Conservation (phyloP, 2,797 vertebrate genomes). For the Clamator glandarius region DNA sequence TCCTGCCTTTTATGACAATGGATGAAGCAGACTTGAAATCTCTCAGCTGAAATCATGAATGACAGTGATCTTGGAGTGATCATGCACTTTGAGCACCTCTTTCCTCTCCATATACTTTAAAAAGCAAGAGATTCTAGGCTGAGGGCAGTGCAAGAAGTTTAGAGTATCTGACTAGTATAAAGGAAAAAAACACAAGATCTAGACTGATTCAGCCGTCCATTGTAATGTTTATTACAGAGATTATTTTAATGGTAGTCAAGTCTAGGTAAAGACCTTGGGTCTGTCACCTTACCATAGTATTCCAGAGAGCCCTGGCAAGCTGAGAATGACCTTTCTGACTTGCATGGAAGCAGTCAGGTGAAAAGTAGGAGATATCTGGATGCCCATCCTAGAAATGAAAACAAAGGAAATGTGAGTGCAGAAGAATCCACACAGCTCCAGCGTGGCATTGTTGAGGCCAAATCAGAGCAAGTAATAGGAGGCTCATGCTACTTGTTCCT, state of each 20-base stretch:
- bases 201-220: not conserved
- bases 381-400: slow-evolving; percentile 79
- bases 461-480: not conserved
- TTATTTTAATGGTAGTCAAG: not conserved
- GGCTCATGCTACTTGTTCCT: not conserved
- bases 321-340: slow-evolving; percentile 88
- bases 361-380: slow-evolving; percentile 86
- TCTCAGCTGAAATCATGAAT: not conserved
- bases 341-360: slow-evolving; percentile 90
- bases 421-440: not conserved
- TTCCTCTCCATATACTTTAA: not conserved
- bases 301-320: slow-evolving; percentile 90
- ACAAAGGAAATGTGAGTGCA: not conserved
- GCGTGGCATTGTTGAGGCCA: not conserved
- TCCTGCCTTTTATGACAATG: not conserved
- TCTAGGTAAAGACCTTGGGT: not conserved
- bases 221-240: not conserved
- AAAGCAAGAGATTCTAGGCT: not conserved
- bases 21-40: not conserved
- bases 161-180: not conserved
- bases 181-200: not conserved
- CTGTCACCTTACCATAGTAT: slow-evolving; percentile 84
- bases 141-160: not conserved
- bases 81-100: not conserved
- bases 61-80: no score